Evolutionary conservation across 1,140 invertebrate species (phyloP).

Genomic region (Drosophila leontia): DNA sequence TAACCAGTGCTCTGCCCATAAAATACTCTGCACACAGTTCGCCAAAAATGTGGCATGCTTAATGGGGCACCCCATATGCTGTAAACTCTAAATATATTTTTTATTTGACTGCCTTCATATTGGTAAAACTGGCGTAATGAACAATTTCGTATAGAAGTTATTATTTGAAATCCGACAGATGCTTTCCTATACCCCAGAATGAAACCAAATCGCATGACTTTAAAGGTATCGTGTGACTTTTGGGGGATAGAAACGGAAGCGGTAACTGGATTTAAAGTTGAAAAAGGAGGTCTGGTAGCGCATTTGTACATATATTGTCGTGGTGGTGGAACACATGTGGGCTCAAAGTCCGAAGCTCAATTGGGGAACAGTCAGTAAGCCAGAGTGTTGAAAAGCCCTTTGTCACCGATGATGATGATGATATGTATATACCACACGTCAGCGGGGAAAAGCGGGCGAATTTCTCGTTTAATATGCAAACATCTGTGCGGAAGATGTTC

Average conservation of each 20-base stretch:
- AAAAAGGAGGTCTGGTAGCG: constrained; percentile 23
- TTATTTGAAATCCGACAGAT: constrained; percentile 5
- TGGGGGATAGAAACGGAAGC: constrained; percentile 13
- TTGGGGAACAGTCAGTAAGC: constrained; percentile 30
- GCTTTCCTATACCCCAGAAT: constrained; percentile 1
- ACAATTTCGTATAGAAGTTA: background rate
- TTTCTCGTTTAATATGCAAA: constrained; percentile 53
- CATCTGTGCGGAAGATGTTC: constrained; percentile 57
- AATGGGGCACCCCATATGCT: no score
- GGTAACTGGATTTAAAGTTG: background rate
- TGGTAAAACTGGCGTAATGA: background rate
- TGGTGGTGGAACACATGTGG: constrained; percentile 18
- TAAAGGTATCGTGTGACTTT: background rate
- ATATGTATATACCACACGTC: constrained; percentile 13
- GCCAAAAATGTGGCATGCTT: no score
- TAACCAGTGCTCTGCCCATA: background rate
- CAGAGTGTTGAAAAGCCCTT: constrained; percentile 49
- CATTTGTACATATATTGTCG: background rate
- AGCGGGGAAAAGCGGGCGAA: constrained; percentile 19
- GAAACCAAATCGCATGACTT: background rate
- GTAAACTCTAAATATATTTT: background rate
- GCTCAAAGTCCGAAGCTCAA: constrained; percentile 56
- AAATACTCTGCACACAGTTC: background rate
- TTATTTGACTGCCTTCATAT: no score
- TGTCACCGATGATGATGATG: constrained; percentile 31